Percentiles rank a stretch among this genome's conserved stretches.
Conservation (phyloP, 2,888 invertebrate species). For the Sabatieria punctata region DNA sequence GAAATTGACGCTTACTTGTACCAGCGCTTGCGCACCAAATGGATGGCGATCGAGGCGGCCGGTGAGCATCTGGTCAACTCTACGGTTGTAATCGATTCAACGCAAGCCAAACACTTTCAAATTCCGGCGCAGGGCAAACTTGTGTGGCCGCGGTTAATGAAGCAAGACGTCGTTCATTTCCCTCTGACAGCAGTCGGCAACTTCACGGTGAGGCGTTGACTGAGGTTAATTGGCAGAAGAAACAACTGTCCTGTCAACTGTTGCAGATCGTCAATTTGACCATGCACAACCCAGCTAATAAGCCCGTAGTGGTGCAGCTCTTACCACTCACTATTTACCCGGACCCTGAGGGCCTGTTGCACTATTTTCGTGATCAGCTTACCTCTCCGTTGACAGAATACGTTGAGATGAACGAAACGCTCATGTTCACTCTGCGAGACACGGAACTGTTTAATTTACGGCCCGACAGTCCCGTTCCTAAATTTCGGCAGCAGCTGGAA, state of each 20-base stretch:
- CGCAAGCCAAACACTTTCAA: constrained; percentile 47
- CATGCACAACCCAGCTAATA: constrained; percentile 53
- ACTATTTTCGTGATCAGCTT: constrained; percentile 25
- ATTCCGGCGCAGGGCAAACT: constrained; percentile 49
- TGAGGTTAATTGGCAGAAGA: too few relatives aligned
- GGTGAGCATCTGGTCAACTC: constrained; percentile 45
- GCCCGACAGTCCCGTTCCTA: constrained; percentile 30
- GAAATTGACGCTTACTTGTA: constrained; percentile 52
- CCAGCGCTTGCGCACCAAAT: constrained; percentile 46
- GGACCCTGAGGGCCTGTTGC: constrained; percentile 41
- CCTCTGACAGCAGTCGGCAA: constrained; percentile 58
- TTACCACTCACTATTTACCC: constrained; percentile 55
- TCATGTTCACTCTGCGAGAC: constrained; percentile 36
- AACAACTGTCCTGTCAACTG: too few relatives aligned
- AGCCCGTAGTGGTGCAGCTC: constrained; percentile 52
- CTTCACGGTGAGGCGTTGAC: constrained; percentile 42
- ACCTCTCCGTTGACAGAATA: constrained; percentile 13
- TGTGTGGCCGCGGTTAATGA: constrained; percentile 46
- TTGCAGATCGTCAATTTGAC: constrained; percentile 45
- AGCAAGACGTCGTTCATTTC: constrained; percentile 42
- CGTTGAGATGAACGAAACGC: constrained; percentile 36
- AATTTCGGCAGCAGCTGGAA: constrained; percentile 34
- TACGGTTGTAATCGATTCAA: constrained; percentile 57
- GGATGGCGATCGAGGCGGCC: constrained; percentile 28
- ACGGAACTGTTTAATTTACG: constrained; percentile 28